Conservation (phyloP, 2,113 vertebrate species). For the Halcyon malimbica region DNA sequence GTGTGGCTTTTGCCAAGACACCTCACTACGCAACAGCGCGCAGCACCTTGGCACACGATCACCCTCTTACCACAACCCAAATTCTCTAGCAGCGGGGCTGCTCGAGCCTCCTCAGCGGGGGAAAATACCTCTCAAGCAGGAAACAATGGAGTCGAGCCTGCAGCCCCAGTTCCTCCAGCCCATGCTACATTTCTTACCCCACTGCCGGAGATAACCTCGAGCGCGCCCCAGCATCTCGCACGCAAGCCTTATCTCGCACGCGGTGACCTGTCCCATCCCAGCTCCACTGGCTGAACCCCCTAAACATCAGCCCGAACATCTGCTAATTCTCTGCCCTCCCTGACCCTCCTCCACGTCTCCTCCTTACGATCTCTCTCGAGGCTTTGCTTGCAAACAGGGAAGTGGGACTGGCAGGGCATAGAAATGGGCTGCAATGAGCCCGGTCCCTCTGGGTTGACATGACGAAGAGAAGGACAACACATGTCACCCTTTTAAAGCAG, state of each 20-base stretch:
- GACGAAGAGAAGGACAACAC: neutral
- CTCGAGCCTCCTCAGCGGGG: rapidly evolving
- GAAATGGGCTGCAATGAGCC: neutral
- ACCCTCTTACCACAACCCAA: neutral
- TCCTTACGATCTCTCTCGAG: neutral
- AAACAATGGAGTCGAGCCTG: neutral
- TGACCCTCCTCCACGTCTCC: neutral
- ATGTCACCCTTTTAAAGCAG: neutral
- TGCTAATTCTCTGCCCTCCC: neutral
- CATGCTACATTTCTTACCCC: neutral
- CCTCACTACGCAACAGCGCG: neutral
- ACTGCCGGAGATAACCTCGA: neutral
- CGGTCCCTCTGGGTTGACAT: neutral
- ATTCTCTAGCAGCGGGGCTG: neutral
- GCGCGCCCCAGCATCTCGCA: rapidly evolving
- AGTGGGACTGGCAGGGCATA: neutral
- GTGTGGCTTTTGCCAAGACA: neutral
- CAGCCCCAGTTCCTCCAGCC: neutral
- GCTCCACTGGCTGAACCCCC: neutral
- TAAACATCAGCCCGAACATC: neutral
- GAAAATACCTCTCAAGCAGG: neutral
- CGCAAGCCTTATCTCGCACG: neutral
- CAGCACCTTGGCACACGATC: rapidly evolving
- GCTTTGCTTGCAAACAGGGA: neutral
- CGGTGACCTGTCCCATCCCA: neutral